A percentile compares a stretch with the other conserved stretches of the same genome.
phyloP scores from a whole-genome alignment of 1,140 invertebrate species.

The Brachionus paranguensis region DNA sequence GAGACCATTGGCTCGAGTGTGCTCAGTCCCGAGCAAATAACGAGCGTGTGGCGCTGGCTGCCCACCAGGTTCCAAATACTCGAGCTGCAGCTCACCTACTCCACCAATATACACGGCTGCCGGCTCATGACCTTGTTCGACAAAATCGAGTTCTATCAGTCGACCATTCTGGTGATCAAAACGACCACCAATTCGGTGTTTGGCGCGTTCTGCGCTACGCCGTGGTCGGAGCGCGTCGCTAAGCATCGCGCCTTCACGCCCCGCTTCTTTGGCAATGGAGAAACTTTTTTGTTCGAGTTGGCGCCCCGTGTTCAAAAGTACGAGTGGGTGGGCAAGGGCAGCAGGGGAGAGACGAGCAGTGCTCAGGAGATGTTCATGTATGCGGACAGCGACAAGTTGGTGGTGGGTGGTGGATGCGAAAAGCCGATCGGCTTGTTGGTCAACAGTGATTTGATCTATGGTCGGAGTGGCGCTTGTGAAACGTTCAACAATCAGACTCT shows the following conservation, averaged over 20 bases:
- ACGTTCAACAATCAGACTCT: constrained; percentile 17
- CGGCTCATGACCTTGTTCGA: constrained; percentile 25
- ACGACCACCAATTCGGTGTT: constrained; percentile 1
- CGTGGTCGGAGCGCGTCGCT: neutral
- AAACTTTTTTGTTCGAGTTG: constrained; percentile 37
- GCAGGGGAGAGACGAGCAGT: neutral
- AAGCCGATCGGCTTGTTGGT: constrained; percentile 1
- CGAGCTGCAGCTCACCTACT: constrained; percentile 20
- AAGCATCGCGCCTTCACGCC: neutral
- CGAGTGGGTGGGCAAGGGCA: constrained; percentile 8
- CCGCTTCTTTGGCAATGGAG: constrained; percentile 18
- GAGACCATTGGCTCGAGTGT: constrained; percentile 4
- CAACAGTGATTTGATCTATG: constrained; percentile 39
- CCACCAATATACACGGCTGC: constrained; percentile 28
- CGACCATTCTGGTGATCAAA: neutral
- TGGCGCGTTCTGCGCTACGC: constrained; percentile 26
- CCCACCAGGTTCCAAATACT: constrained; percentile 10
- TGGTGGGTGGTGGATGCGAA: constrained; percentile 26
- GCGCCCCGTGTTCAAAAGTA: neutral
- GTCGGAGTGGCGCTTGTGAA: neutral
- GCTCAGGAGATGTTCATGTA: constrained; percentile 28
- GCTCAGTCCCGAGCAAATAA: constrained; percentile 24
- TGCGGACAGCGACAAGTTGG: neutral
- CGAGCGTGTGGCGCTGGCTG: constrained; percentile 22
- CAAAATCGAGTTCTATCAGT: constrained; percentile 37